Evolutionary conservation across 2,113 vertebrate species (phyloP).

Genomic region (Heterocephalus glaber): DNA sequence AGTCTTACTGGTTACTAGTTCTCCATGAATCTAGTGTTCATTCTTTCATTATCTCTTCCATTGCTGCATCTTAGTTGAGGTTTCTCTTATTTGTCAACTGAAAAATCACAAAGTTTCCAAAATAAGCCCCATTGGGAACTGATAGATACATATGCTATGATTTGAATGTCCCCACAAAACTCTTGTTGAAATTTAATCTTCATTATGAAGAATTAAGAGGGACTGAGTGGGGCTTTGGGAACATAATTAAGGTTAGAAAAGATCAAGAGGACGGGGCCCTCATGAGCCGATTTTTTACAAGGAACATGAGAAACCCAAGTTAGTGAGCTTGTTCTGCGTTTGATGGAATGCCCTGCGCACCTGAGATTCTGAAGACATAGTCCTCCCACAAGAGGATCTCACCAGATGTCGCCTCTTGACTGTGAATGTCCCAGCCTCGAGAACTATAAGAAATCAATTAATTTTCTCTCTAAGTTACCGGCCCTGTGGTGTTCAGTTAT

Average conservation of each 20-base stretch:
- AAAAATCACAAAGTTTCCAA: neutral
- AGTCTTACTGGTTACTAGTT: neutral
- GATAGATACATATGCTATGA: neutral
- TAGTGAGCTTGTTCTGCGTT: fast-evolving
- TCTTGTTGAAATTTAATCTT: neutral
- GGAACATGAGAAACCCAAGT: too few species aligned
- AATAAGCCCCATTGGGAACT: neutral
- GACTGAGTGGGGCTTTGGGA: neutral
- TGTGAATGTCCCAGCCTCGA: too few species aligned
- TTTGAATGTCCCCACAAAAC: neutral
- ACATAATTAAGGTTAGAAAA: neutral
- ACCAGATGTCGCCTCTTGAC: neutral
- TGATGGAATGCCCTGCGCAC: neutral
- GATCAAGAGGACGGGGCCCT: too few species aligned
- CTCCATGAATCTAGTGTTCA: neutral
- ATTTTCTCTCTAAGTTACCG: neutral
- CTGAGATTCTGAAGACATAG: neutral
- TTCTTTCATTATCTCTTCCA: conserved; percentile 2
- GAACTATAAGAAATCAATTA: neutral
- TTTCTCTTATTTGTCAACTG: neutral
- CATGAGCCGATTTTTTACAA: neutral
- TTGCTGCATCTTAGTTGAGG: neutral
- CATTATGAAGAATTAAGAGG: neutral
- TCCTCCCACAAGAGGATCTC: neutral
- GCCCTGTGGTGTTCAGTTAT: neutral